Conservation (phyloP, 2,113 vertebrate genomes). For the Romanogobio albipinnatus region DNA sequence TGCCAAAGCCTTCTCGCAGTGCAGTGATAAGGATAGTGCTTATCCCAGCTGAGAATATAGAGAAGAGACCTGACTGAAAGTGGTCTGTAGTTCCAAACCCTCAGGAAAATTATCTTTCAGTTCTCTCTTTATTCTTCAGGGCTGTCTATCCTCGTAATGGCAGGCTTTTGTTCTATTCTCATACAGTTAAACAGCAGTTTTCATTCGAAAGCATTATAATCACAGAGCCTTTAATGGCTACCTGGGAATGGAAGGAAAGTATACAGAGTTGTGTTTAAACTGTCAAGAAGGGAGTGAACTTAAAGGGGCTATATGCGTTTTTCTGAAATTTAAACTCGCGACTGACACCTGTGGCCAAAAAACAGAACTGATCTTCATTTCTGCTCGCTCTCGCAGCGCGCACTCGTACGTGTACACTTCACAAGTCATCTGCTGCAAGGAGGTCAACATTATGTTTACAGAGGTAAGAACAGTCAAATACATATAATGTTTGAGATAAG, state of each 20-base stretch:
- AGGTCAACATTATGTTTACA: no score
- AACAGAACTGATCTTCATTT: no score
- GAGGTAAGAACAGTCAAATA: no score
- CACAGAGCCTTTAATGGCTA: slow-evolving; percentile 53
- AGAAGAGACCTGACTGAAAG: not conserved
- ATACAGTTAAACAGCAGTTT: slow-evolving; percentile 27
- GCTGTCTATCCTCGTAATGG: not conserved
- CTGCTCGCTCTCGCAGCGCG: no score
- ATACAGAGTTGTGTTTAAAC: slow-evolving; percentile 31
- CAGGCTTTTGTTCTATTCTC: not conserved
- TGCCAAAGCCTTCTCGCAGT: not conserved
- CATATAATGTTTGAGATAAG: no score
- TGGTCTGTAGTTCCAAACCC: not conserved
- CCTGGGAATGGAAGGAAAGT: slow-evolving; percentile 1
- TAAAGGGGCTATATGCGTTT: no score
- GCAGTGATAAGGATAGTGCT: not conserved
- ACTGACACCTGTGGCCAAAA: no score
- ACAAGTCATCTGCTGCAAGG: no score
- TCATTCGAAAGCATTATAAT: slow-evolving; percentile 34
- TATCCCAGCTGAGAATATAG: slow-evolving; percentile 9
- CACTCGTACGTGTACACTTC: no score
- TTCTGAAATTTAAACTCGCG: no score
- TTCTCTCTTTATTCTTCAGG: not conserved
- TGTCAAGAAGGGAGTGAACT: slow-evolving; percentile 19
- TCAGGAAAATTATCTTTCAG: slow-evolving; percentile 11